phyloP scores from a whole-genome alignment of 92 coral and sea anemone species.

The Parazoanthus swiftii region DNA sequence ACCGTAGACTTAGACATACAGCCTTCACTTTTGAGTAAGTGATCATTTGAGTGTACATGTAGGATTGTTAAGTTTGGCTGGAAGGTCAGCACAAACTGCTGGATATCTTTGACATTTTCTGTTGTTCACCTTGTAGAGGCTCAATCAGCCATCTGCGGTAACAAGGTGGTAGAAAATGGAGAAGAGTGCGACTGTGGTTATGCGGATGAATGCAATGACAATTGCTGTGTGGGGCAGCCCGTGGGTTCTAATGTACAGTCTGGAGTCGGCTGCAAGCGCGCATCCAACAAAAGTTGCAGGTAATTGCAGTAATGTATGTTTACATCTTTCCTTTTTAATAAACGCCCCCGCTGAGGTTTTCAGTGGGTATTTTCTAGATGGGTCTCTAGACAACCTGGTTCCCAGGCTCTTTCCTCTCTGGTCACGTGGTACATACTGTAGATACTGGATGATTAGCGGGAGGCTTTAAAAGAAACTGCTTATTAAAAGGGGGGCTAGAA shows the following conservation, averaged over 20 bases:
- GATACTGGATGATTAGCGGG: too few species aligned
- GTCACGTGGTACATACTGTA: too few species aligned
- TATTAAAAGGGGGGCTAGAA: too few species aligned
- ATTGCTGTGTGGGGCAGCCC: conserved; percentile 58
- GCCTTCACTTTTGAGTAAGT: too few species aligned
- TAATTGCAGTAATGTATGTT: conserved; percentile 8
- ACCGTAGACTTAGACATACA: too few species aligned
- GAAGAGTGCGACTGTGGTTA: conserved; percentile 87
- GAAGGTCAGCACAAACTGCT: too few species aligned
- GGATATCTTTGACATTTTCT: neutral
- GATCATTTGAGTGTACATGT: too few species aligned
- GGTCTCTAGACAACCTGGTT: neutral
- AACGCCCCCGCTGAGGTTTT: neutral
- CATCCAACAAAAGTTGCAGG: conserved; percentile 63
- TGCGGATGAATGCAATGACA: conserved; percentile 46
- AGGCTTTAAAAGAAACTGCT: too few species aligned
- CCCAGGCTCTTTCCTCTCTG: too few species aligned
- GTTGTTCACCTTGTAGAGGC: conserved; percentile 48
- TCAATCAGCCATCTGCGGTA: conserved; percentile 87
- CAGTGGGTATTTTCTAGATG: neutral
- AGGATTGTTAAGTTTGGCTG: neutral
- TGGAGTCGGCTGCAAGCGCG: conserved; percentile 48
- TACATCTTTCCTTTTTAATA: neutral
- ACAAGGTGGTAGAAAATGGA: conserved; percentile 73
- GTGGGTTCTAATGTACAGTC: neutral